These are phyloP conservation scores for Doris montereyensis DNA, from an alignment of 2,888 invertebrate species.

Conservation along the genomic window DNA sequence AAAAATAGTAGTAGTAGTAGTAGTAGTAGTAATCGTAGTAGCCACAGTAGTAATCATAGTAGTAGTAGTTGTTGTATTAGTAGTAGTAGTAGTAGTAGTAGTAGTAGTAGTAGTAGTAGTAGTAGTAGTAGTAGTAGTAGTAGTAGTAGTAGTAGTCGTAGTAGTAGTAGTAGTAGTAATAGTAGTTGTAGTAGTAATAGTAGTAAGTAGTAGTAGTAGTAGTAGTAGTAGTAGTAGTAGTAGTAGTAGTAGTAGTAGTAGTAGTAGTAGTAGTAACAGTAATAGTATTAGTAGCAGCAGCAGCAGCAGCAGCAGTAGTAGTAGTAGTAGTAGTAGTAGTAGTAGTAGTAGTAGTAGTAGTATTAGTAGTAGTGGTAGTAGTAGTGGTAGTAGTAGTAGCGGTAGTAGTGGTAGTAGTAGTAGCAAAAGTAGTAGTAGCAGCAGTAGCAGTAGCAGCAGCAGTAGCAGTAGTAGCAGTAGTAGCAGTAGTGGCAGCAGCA, in stretches of 20 bases:
- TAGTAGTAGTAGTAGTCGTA: too few species aligned
- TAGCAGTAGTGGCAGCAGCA: neutral
- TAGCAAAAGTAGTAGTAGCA: too few species aligned
- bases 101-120: conserved; percentile 25
- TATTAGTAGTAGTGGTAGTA: too few species aligned
- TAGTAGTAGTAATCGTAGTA: neutral
- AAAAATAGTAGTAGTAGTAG: neutral
- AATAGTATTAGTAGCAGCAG: too few species aligned
- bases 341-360: conserved; percentile 10
- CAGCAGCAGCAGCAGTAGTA: neutral
- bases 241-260: neutral
- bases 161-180: too few species aligned
- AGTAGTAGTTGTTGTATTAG: too few species aligned
- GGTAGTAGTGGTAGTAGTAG: neutral
- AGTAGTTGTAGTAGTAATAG: too few species aligned
- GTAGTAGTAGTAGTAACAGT: neutral
- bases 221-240: neutral
- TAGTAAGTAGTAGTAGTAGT: neutral
- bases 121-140: conserved; percentile 33
- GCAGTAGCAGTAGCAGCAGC: neutral
- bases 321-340: neutral
- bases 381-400: neutral
- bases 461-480: neutral
- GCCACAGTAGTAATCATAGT: too few species aligned
- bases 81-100: conserved; percentile 17